Evolutionary conservation across 2,113 vertebrate genomes (phyloP).

Genomic region (Macrotis lagotis): DNA sequence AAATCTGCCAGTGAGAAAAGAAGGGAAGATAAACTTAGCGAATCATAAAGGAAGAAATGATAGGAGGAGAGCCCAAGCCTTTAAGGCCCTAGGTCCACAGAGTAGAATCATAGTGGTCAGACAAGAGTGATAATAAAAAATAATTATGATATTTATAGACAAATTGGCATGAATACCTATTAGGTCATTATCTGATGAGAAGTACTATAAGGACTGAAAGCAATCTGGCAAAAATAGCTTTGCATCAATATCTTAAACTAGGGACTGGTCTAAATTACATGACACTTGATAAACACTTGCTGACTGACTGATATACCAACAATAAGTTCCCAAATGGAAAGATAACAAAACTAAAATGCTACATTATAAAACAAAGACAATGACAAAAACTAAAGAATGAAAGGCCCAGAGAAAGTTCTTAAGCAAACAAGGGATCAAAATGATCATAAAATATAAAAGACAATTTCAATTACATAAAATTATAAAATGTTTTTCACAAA

Average conservation of each 20-base stretch:
- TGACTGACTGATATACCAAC: neutral
- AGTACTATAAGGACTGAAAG: neutral
- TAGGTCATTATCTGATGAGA: neutral
- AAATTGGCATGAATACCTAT: neutral
- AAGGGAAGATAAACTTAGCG: neutral
- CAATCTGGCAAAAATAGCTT: neutral
- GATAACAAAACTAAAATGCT: neutral
- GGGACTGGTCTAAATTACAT: neutral
- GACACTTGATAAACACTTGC: neutral
- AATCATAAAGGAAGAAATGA: neutral
- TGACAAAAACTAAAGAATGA: neutral
- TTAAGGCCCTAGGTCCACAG: neutral
- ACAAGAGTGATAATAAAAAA: neutral
- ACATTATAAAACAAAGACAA: neutral
- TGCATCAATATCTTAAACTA: neutral
- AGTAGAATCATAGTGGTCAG: neutral
- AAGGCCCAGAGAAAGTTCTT: neutral
- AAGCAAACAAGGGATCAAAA: neutral
- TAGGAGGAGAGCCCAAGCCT: neutral
- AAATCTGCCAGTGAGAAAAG: neutral
- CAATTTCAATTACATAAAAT: neutral
- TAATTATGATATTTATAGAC: neutral
- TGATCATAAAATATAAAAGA: neutral
- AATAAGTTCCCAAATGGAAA: neutral
- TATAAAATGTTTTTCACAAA: neutral